phyloP scores from a whole-genome alignment of 2,113 vertebrate genomes.

The Nyctibius bracteatus region DNA sequence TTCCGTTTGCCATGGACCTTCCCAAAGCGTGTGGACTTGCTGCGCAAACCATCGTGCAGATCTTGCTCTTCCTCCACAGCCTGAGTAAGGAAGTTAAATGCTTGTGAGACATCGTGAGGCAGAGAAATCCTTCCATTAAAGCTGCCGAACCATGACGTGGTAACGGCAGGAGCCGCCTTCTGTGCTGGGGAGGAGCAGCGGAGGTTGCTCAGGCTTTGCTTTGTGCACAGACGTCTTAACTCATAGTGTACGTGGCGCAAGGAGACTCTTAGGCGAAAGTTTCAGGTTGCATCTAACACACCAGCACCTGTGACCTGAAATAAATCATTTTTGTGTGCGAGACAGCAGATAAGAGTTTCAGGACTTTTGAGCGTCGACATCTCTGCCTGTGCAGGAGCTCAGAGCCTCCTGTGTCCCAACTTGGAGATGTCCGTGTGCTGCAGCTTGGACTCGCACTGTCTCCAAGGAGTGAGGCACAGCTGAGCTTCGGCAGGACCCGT shows the following conservation, averaged over 20 bases:
- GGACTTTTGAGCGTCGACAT: neutral
- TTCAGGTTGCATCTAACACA: neutral
- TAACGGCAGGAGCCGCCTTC: neutral
- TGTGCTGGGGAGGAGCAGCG: neutral
- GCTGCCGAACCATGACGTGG: accelerated
- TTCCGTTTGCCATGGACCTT: neutral
- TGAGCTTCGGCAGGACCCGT: neutral
- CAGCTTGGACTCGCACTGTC: neutral
- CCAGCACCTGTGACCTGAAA: neutral
- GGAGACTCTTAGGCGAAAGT: neutral
- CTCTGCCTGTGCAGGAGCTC: neutral
- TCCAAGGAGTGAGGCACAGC: accelerated
- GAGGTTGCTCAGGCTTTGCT: neutral
- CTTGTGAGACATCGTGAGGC: neutral
- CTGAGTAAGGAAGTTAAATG: neutral
- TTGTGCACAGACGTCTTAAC: neutral
- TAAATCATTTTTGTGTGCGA: neutral
- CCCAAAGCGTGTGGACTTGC: accelerated
- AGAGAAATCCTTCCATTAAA: neutral
- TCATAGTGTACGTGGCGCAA: accelerated
- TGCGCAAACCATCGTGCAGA: accelerated
- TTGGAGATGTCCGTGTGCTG: neutral
- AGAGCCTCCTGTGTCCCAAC: neutral
- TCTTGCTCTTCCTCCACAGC: neutral
- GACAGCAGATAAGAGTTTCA: neutral